These are phyloP conservation scores for Luffia ferchaultella DNA, from an alignment of 2,888 invertebrate species.

Conservation along the genomic window DNA sequence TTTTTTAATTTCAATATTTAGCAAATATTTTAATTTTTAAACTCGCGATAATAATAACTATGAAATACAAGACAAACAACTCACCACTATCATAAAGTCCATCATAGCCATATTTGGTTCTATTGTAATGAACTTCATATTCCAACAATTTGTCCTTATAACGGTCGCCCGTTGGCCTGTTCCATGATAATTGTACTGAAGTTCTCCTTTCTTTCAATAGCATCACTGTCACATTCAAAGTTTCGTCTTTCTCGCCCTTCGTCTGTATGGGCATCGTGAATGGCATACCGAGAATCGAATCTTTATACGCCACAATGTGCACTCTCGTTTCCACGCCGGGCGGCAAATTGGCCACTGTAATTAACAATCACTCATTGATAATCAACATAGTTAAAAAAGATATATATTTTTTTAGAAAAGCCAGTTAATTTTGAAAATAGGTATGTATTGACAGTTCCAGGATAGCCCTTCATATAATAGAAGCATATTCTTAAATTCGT, in stretches of 20 bases:
- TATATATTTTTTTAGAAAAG: too few species aligned
- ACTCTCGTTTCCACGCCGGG: conserved; percentile 44
- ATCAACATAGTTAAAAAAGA: too few species aligned
- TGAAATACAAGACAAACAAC: background rate
- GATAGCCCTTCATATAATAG: too few species aligned
- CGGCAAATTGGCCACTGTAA: conserved; percentile 59
- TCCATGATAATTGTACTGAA: conserved; percentile 73
- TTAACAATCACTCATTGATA: background rate
- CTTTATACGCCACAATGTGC: conserved; percentile 70
- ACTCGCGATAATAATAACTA: background rate
- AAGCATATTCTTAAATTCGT: too few species aligned
- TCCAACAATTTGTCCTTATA: conserved; percentile 42
- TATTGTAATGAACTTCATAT: conserved; percentile 77
- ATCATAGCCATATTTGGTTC: background rate
- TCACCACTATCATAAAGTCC: background rate
- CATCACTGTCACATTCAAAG: conserved; percentile 52
- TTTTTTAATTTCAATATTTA: too few species aligned
- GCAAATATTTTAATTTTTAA: too few species aligned
- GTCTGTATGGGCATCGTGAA: conserved; percentile 51
- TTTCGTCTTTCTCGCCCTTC: conserved; percentile 55
- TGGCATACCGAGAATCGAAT: conserved; percentile 61
- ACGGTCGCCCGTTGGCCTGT: conserved; percentile 63
- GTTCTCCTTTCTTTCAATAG: conserved; percentile 65
- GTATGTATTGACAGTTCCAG: too few species aligned
- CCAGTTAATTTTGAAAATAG: too few species aligned